Evolutionary conservation across 2,888 invertebrate genomes (phyloP).

Genomic region (Cerastoderma edule): DNA sequence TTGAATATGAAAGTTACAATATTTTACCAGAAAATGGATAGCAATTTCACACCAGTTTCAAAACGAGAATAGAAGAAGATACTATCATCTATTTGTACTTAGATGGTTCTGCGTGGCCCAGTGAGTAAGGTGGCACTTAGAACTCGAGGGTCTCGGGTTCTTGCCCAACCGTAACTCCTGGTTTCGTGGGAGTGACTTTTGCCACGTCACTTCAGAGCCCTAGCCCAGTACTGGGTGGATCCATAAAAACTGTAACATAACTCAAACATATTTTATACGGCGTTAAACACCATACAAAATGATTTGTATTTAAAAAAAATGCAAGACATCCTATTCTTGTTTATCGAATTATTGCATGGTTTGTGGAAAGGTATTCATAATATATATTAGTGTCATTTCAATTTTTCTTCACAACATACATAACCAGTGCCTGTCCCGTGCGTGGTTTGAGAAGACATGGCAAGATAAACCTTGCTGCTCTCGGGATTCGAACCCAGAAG

Average conservation of each 20-base stretch:
- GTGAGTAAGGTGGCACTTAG: neutral
- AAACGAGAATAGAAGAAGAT: neutral
- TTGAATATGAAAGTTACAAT: too few species aligned
- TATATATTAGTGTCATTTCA: neutral
- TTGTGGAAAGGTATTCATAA: neutral
- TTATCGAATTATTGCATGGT: too few species aligned
- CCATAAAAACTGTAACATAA: neutral
- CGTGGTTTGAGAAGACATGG: too few species aligned
- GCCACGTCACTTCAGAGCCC: neutral
- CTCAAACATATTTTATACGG: neutral
- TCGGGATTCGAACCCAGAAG: too few species aligned
- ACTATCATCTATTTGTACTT: too few species aligned
- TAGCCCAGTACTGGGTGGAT: neutral
- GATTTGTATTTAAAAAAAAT: too few species aligned
- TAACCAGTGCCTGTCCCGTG: too few species aligned
- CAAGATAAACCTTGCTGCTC: too few species aligned
- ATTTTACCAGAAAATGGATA: neutral
- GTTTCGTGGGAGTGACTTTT: neutral
- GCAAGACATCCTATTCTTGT: too few species aligned
- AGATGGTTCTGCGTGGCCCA: too few species aligned
- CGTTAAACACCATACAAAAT: conserved; percentile 4
- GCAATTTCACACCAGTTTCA: neutral
- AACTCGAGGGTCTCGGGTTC: neutral
- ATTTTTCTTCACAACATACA: too few species aligned
- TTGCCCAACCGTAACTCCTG: neutral